Evolutionary conservation across 1,140 invertebrate species (phyloP), one percentile per base, ranked within the genome.

Genomic region (Zaprionus davidi): DNA sequence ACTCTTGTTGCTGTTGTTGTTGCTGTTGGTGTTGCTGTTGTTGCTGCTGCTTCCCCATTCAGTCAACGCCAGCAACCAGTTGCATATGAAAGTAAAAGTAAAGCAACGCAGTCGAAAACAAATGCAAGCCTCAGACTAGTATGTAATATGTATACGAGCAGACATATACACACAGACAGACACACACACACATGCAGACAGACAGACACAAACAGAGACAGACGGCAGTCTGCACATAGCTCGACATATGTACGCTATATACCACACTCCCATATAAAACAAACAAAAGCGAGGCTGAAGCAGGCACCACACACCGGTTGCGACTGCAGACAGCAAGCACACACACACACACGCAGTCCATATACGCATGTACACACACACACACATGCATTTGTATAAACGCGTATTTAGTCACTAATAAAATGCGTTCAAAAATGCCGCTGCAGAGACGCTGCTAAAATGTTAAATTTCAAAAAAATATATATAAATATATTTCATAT

Each of bases 41-140:
- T 66, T 60, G 51, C 12, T 26, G 62, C 60, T 59, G 71, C 85
- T 88, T 87, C 84, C 81, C 83, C 83, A 72, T 84, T 82, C 71
- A 73, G 62, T 71, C 66, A 53, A 67, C 51, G 68, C 15, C 71
- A 53, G 68, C 82, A 90, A 90, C 85, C 81, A 90, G 85, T 90
- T 90, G 85, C 82, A 90, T 70, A 90, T 90, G 85, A 90, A 90
- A 90, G 85, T 90, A 90, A 90, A 90, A 90, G 85, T 90, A 80
- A 82, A 90, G 73, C 86, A 90, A 79, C 83, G 76, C 81, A 81
- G 76, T 75, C 71, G 67, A 78, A 78, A 78, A 78, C 76, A 75
- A 75, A 75, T 71, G 71, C 66, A 70, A 57, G 71, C 34, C 34
- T 51, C 65, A 41, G 59, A 59, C 53, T 46, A 31, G 24, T 77